Base-by-base conservation (phyloP, 2,888 invertebrate species). In the Agrochola macilenta region DNA sequence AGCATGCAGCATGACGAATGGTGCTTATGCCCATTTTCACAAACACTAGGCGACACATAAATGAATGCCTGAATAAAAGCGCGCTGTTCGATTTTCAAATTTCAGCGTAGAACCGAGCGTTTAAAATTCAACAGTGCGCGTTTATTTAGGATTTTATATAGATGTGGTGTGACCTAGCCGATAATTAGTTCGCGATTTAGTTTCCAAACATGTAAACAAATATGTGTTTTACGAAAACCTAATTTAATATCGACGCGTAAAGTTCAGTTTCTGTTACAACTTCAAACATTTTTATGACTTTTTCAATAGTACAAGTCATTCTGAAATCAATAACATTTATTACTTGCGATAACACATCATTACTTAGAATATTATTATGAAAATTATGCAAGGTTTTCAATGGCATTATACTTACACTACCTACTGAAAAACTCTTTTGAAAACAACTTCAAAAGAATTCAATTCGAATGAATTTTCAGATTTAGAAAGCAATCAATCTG, bases 1-100 rank as follows among this genome's bases (percentile, higher is more conserved):
- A 61, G 54, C 79, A n/a, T 23, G 71, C 70, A 61, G 54, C 79
- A n/a, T 23, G 71, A 82, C 74, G 35, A 79, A 82, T 82, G 60
- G 54, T 20, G 39, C 54, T 39, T 5, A 68, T 14, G 49, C 23
- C 5, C 14, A 14, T 49, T 30, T 49, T 49, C 46, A 49, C 66
- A 26, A 68, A 14, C 20, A 65, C 43, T 20, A 11, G 20, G 20
- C 20, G 17, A 26, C 9, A 49, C 26, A 26, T 46, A 20, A n/a
- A 26, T 39, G 8, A 52, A 20, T 20, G 52, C 20, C 17, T 20
- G 26, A 66, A 46, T 46, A 66, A 46, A 46, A 26, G 2, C 1
- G 4, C 46, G 46, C 20, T 8, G 12, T 49, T 46, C 0, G 20
- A 23, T 49, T 30, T 8, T 49, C 20, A 12, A 20, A 12, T 26